Conservation (phyloP, 1,140 invertebrate species). For the Diachasmimorpha longicaudata region DNA sequence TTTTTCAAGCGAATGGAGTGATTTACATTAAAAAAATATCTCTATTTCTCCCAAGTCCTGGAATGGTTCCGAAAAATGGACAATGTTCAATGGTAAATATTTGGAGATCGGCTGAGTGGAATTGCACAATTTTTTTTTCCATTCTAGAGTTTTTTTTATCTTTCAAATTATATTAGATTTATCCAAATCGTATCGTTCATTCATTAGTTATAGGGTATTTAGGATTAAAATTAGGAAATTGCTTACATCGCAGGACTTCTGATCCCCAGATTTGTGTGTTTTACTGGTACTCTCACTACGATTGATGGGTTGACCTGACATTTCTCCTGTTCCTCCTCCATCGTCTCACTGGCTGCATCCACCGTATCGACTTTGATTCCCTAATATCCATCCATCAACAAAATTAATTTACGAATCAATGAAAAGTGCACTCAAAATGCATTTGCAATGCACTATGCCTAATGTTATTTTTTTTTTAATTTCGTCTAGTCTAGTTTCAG, state of each 20-base stretch:
- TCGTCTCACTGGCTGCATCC: conserved; percentile 35
- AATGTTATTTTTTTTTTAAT: too few relatives aligned
- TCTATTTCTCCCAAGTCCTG: too few relatives aligned
- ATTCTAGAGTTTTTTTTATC: too few relatives aligned
- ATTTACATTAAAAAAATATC: too few relatives aligned
- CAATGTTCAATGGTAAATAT: neutral
- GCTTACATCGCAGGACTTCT: conserved; percentile 60
- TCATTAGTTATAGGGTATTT: too few relatives aligned
- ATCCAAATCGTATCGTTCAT: too few relatives aligned
- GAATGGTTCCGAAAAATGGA: too few relatives aligned
- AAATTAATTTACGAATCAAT: neutral
- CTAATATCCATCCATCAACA: neutral
- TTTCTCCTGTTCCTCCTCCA: conserved; percentile 45
- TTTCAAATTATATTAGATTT: too few relatives aligned
- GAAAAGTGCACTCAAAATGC: neutral
- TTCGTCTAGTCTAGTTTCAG: too few relatives aligned
- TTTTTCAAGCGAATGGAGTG: too few relatives aligned
- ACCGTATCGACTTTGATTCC: conserved; percentile 10
- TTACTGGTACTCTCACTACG: conserved; percentile 57
- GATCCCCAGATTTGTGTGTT: conserved; percentile 61
- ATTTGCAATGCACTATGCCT: too few relatives aligned
- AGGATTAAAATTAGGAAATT: neutral
- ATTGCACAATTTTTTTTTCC: neutral
- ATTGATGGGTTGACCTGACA: conserved; percentile 30
- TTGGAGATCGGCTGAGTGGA: neutral